Evolutionary conservation across 2,113 vertebrate species (phyloP), one percentile per base, ranked within the genome.

Genomic region (Gobius niger): DNA sequence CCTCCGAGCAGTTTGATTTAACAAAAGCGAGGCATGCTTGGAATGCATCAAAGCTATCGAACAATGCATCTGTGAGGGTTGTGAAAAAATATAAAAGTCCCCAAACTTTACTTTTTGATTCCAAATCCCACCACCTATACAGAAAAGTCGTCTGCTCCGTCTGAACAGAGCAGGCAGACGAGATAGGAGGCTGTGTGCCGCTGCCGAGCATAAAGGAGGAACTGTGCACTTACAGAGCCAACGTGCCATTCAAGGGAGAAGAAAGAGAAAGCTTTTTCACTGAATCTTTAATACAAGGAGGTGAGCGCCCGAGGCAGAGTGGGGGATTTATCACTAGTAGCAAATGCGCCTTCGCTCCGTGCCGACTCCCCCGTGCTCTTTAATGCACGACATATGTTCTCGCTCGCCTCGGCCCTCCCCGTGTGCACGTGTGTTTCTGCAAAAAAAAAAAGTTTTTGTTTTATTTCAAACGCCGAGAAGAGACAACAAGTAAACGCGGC

Each of bases 241-340:
- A 73, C 62, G 72, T 81, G 81, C 46, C 77, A 56, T 84, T 86
- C 67, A 82, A 66, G 69, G 72, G 76, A 57, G 70, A 67, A 54
- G 66, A 78, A 79, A 75, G 68, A 73, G 47, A 70, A 82, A 67
- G 61, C 68, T 85, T 86, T 85, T 67, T 44, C 73, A 54, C 82
- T 87, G 83, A 90, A 89, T 89, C 77, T 89, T 91, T 89, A 85
- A 90, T 88, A 88, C 88, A 73, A 73, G 66, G 75, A 91, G 81
- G 82, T 77, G 83, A 89, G 83, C 2, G 83, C 87, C 81, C 18
- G 72, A 86, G 87, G 87, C 84, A 68, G 71, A 73, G 80, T 75
- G 46, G 82, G 50, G 84, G 84, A 88, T 90, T 87, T 84, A 90
- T 91, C 84, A 85, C 76, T 85, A 77, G 86, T 75, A 85, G 82